Conservation (phyloP, 2,888 invertebrate species). For the Philaethria dido region DNA sequence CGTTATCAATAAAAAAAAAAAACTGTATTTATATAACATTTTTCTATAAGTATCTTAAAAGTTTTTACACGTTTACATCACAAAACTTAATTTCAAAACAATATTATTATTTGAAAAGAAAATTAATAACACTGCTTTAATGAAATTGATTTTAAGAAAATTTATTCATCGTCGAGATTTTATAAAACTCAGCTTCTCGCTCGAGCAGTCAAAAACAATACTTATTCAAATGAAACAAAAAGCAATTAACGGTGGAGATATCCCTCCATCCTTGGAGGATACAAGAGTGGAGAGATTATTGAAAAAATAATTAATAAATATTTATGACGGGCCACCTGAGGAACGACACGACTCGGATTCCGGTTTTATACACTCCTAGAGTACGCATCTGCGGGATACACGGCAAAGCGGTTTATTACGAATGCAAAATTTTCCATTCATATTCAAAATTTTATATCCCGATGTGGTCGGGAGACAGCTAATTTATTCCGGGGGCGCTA, state of each 20-base stretch:
- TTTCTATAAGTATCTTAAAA: not conserved
- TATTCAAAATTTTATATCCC: constrained; percentile 95
- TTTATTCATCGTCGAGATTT: constrained; percentile 74
- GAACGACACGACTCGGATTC: constrained; percentile 67
- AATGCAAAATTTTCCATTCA: constrained; percentile 95
- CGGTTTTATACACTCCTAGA: constrained; percentile 75
- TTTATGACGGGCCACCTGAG: constrained; percentile 83
- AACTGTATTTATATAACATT: not conserved
- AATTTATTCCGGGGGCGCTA: constrained; percentile 88
- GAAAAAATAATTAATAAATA: constrained; percentile 85
- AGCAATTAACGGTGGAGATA: constrained; percentile 82
- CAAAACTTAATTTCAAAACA: constrained; percentile 12
- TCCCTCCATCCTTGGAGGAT: constrained; percentile 78
- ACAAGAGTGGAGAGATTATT: constrained; percentile 80
- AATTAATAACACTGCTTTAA: constrained; percentile 29
- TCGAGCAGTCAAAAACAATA: constrained; percentile 82
- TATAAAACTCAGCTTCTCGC: constrained; percentile 74
- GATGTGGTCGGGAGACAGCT: constrained; percentile 87
- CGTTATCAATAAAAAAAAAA: no score
- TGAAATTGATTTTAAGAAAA: constrained; percentile 35
- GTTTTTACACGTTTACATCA: not conserved
- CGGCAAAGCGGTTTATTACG: constrained; percentile 89
- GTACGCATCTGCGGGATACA: constrained; percentile 78
- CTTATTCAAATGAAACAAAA: constrained; percentile 84
- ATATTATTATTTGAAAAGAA: constrained; percentile 5